phyloP scores from a whole-genome alignment of 2,888 invertebrate species.

The Apotomis capreana region DNA sequence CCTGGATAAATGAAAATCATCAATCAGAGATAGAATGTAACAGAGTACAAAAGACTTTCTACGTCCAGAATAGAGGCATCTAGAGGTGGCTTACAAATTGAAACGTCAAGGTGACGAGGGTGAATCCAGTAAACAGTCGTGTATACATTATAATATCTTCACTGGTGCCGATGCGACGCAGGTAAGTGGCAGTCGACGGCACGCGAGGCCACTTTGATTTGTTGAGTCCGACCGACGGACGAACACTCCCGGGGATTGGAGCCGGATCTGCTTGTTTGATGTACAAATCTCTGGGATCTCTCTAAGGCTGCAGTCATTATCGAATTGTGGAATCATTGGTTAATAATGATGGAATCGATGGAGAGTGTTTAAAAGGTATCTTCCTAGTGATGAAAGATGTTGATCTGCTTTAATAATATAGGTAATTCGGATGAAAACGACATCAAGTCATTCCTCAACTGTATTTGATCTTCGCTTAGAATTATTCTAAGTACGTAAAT shows the following conservation, averaged over 20 bases:
- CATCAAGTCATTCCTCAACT: too few relatives aligned
- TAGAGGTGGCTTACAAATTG: constrained; percentile 31
- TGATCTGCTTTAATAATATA: too few relatives aligned
- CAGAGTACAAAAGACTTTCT: not conserved
- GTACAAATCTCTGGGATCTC: not conserved
- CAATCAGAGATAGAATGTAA: too few relatives aligned
- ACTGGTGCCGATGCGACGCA: not conserved
- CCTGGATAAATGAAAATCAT: too few relatives aligned
- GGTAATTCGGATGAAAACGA: too few relatives aligned
- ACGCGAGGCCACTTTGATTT: constrained; percentile 26
- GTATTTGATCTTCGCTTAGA: too few relatives aligned
- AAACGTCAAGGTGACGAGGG: constrained; percentile 37
- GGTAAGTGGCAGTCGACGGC: constrained; percentile 19
- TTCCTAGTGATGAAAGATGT: too few relatives aligned
- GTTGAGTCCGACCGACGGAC: not conserved
- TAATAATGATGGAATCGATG: too few relatives aligned
- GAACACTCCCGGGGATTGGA: not conserved
- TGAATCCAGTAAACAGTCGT: constrained; percentile 25
- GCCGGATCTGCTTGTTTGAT: constrained; percentile 7
- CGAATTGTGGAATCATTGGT: too few relatives aligned
- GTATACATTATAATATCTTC: constrained; percentile 28
- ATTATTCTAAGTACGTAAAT: too few relatives aligned
- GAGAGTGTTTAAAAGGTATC: too few relatives aligned
- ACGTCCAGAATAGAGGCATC: constrained; percentile 18
- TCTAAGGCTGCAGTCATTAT: too few relatives aligned